These are phyloP conservation scores for Noctua janthe DNA, from an alignment of 2,888 invertebrate species.

Conservation along the genomic window DNA sequence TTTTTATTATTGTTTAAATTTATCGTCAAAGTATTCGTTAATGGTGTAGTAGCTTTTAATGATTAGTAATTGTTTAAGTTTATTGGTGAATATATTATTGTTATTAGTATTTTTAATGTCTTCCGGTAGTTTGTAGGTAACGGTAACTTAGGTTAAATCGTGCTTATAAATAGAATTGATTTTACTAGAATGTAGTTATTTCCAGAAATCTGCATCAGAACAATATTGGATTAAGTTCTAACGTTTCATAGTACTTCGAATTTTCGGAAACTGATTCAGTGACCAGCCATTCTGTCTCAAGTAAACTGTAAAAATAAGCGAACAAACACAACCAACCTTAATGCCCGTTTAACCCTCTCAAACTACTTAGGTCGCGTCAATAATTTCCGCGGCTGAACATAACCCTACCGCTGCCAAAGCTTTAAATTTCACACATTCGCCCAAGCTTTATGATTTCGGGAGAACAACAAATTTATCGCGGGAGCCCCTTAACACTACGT, in stretches of 20 bases:
- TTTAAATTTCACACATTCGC: slow-evolving; percentile 62
- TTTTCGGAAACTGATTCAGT: neutral
- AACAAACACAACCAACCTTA: slow-evolving; percentile 14
- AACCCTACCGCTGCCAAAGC: slow-evolving; percentile 37
- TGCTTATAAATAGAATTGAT: neutral
- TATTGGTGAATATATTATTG: too few species aligned
- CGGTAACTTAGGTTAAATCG: neutral
- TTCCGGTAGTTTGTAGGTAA: too few species aligned
- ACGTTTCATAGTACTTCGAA: neutral
- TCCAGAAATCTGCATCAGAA: neutral
- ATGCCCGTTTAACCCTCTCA: slow-evolving; percentile 26
- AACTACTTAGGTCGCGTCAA: slow-evolving; percentile 47
- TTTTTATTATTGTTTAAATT: too few species aligned
- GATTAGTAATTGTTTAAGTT: too few species aligned
- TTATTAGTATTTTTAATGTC: too few species aligned
- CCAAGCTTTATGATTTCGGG: slow-evolving; percentile 57
- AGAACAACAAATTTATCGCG: slow-evolving; percentile 66
- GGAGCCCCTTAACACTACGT: slow-evolving; percentile 66
- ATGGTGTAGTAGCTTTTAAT: too few species aligned
- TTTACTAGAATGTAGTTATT: neutral
- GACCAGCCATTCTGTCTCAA: neutral
- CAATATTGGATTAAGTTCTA: neutral
- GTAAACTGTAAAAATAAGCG: neutral
- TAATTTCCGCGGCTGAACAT: slow-evolving; percentile 45
- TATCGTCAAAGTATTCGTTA: too few species aligned